phyloP scores from a whole-genome alignment of 2,113 vertebrate genomes.

The Circaetus cinerascens region DNA sequence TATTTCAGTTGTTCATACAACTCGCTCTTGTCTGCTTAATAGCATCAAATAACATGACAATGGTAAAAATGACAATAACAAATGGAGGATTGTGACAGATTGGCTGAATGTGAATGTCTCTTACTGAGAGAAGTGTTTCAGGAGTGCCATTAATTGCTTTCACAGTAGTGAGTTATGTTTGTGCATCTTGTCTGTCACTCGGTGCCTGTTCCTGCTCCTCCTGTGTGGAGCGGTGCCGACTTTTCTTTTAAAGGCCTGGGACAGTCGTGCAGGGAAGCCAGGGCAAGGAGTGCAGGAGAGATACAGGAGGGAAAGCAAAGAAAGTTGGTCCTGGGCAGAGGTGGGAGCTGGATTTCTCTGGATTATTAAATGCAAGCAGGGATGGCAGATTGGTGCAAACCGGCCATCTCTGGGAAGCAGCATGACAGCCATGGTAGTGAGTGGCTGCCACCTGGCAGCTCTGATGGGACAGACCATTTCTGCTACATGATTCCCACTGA shows the following conservation, averaged over 20 bases:
- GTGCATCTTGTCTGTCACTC: slow-evolving; percentile 50
- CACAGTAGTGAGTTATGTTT: slow-evolving; percentile 42
- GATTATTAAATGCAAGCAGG: background rate
- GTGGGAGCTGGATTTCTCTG: background rate
- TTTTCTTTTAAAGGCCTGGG: background rate
- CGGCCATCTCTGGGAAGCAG: background rate
- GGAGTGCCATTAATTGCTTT: slow-evolving; percentile 42
- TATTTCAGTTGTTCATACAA: slow-evolving; percentile 37
- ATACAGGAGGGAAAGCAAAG: background rate
- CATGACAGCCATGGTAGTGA: background rate
- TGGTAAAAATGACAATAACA: slow-evolving; percentile 58
- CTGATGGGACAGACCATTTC: background rate
- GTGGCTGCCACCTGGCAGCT: background rate
- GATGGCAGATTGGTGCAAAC: background rate
- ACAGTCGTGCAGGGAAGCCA: background rate
- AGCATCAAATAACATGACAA: slow-evolving; percentile 22
- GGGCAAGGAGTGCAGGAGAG: background rate
- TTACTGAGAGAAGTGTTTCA: slow-evolving; percentile 23
- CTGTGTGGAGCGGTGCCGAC: background rate
- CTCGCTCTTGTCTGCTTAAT: slow-evolving; percentile 9
- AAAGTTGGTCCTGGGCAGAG: background rate
- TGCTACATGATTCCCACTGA: accelerated
- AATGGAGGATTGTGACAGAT: slow-evolving; percentile 48
- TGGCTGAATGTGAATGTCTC: slow-evolving; percentile 48
- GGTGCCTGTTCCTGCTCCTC: background rate